Evolutionary conservation across 2,797 vertebrate genomes (phyloP), one percentile per base, ranked within the genome.

Genomic region (Poecilia velifera): DNA sequence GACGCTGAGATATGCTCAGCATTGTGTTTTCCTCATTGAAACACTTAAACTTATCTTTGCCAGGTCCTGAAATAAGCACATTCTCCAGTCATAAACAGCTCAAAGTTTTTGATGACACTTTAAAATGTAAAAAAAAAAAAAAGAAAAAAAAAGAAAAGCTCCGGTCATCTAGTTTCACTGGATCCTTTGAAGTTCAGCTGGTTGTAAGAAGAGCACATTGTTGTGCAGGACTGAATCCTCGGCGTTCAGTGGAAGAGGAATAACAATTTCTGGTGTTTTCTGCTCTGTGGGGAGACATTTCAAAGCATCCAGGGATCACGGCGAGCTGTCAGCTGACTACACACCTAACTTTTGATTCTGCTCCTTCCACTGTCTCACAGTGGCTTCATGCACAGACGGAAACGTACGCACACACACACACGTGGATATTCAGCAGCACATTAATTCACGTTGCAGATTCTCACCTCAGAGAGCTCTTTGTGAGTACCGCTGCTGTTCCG

Each of bases 191-290:
- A 72, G 34, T 79, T 81, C 82, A 57, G 84, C 82, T 70, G 57
- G 76, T 78, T 81, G 83, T 84, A 73, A 53, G 25, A 72, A 9
- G 76, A 36, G 59, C 45, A 78, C 13, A 57, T 45, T 79, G 66
- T 75, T 76, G 80, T 84, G 64, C 72, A 78, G 87, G 76, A 78
- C 55, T 59, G 68, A 81, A 76, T 82, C 66, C 49, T 71, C 4
- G 0, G 25, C 81, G 81, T 76, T 84, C 84, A 86, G 88, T 79
- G 47, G 81, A 81, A 83, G 88, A 90, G 93, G 89, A 94, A 93
- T 90, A 91, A 87, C 88, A 80, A 92, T 89, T 92, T 87, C 84
- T 85, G 66, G 87, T 91, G 88, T 91, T 91, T 91, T 92, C 84
- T 77, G 64, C 91, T 89, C 90, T 41, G 80, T 43, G 34, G 91